These are phyloP conservation scores for Gryon sp. DNA, from an alignment of 1,140 invertebrate genomes.

Conservation along the genomic window DNA sequence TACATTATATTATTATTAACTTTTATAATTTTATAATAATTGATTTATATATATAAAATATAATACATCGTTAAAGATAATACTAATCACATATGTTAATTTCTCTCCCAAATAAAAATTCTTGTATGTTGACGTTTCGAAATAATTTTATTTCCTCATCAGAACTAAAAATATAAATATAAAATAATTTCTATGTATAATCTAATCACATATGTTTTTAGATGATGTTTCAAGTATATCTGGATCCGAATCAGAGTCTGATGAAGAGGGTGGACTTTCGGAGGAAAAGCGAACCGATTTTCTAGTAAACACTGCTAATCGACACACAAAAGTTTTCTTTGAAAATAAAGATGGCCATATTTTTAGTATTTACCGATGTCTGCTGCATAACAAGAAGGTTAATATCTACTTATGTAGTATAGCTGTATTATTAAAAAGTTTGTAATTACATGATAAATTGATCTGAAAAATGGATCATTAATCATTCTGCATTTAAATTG, in stretches of 20 bases:
- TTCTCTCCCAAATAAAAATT: too few relatives aligned
- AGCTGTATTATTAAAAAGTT: neutral
- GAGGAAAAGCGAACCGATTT: slow-evolving; percentile 68
- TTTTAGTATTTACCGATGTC: slow-evolving; percentile 86
- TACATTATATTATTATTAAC: slow-evolving; percentile 6
- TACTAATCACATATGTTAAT: slow-evolving; percentile 35
- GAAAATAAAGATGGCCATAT: slow-evolving; percentile 84
- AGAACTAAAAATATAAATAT: too few relatives aligned
- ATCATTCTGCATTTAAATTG: slow-evolving; percentile 46
- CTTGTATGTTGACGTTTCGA: too few relatives aligned
- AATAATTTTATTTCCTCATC: too few relatives aligned
- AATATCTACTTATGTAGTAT: neutral
- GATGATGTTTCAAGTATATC: slow-evolving; percentile 89
- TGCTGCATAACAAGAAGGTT: slow-evolving; percentile 85
- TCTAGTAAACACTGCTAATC: slow-evolving; percentile 79
- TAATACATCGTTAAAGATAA: too few relatives aligned
- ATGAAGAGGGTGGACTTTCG: slow-evolving; percentile 71
- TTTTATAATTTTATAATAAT: slow-evolving; percentile 6
- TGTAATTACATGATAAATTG: neutral
- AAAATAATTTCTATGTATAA: too few relatives aligned
- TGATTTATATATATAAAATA: too few relatives aligned
- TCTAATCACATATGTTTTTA: too few relatives aligned
- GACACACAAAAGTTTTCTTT: slow-evolving; percentile 86
- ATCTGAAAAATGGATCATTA: neutral
- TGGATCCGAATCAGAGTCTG: slow-evolving; percentile 84